Evolutionary conservation across 2,888 invertebrate species (phyloP).

Genomic region (Amaurobius ferox): DNA sequence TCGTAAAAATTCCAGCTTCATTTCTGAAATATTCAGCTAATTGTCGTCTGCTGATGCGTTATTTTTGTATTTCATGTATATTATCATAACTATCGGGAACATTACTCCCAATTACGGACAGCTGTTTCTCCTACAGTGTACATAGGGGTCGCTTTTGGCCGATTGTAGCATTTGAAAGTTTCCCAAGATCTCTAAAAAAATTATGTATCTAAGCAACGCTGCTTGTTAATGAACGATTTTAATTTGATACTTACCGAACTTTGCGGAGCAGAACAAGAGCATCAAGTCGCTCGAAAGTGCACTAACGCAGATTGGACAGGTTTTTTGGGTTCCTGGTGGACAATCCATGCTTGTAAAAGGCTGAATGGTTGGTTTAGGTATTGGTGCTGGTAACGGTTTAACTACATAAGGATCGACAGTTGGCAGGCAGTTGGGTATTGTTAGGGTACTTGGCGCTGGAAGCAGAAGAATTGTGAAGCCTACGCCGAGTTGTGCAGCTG

Average conservation of each 20-base stretch:
- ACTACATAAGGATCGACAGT: neutral
- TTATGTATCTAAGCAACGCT: too few species aligned
- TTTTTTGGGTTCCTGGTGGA: neutral
- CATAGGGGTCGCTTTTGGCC: too few species aligned
- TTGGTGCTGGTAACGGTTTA: neutral
- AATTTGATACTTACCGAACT: slow-evolving; percentile 13
- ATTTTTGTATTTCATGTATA: too few species aligned
- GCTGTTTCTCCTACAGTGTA: too few species aligned
- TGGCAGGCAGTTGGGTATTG: neutral
- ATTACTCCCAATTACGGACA: too few species aligned
- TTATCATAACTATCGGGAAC: too few species aligned
- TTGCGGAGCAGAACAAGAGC: slow-evolving; percentile 1
- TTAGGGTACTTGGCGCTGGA: slow-evolving; percentile 11
- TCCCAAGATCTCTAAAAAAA: too few species aligned
- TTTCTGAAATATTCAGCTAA: too few species aligned
- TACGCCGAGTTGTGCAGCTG: neutral
- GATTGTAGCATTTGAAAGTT: too few species aligned
- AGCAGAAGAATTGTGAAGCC: neutral
- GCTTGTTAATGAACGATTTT: too few species aligned
- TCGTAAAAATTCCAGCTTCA: too few species aligned
- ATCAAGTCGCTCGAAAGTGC: neutral
- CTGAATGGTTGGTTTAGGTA: neutral
- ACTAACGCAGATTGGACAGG: slow-evolving; percentile 2
- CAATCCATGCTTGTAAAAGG: neutral
- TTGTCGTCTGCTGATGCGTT: too few species aligned